Percentiles rank a stretch among this genome's conserved stretches.
These are phyloP conservation scores for Dermolepida albohirtum DNA, from an alignment of 2,888 invertebrate species.

Conservation along the genomic window DNA sequence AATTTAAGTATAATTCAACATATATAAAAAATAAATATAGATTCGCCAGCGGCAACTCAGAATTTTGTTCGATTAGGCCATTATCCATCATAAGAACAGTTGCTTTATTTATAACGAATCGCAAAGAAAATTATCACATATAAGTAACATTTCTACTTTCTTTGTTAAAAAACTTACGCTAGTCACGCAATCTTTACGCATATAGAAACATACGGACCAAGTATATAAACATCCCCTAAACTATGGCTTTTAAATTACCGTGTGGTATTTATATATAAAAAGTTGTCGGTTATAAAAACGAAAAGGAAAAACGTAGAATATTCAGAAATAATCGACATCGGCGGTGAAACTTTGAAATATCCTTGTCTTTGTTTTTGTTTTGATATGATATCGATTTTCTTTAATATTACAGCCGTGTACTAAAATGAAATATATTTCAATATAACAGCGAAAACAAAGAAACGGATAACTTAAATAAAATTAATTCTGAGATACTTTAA, in stretches of 20 bases:
- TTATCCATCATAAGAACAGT: too few relatives aligned
- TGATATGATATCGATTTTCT: conserved; percentile 30
- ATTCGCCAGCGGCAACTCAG: too few relatives aligned
- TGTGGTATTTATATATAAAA: conserved; percentile 5
- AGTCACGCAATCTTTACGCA: conserved; percentile 19
- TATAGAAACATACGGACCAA: conserved; percentile 43
- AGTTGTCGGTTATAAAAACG: conserved; percentile 3
- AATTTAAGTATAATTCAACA: too few relatives aligned
- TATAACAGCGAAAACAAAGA: neutral
- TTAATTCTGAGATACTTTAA: neutral
- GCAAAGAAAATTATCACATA: too few relatives aligned
- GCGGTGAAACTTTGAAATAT: neutral
- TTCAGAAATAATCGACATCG: neutral
- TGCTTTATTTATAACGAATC: too few relatives aligned
- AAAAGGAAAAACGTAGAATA: neutral
- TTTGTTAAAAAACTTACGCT: conserved; percentile 34
- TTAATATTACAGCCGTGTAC: conserved; percentile 32
- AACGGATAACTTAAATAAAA: neutral
- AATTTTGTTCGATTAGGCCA: too few relatives aligned
- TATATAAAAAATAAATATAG: too few relatives aligned
- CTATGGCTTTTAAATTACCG: conserved; percentile 26
- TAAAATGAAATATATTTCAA: conserved; percentile 11
- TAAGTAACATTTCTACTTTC: neutral
- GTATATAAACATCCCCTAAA: conserved; percentile 45
- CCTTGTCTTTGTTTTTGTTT: neutral